Conservation (phyloP, 2,888 invertebrate species). For the Incurvaria masculella region DNA sequence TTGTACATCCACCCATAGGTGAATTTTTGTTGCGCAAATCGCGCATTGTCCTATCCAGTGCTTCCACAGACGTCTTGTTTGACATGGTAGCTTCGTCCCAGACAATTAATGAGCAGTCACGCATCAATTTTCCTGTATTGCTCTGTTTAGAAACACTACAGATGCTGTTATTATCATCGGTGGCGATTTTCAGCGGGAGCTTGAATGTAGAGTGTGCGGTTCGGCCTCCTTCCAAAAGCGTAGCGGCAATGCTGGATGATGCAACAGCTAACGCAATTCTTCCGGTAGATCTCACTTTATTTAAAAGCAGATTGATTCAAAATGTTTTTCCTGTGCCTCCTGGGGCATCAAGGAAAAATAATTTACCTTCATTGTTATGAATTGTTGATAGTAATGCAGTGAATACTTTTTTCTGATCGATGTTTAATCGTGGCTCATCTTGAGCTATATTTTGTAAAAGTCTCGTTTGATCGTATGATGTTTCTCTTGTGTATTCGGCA, state of each 20-base stretch:
- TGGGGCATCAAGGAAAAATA: conserved; percentile 14
- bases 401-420: conserved; percentile 13
- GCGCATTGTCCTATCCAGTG: too few species aligned
- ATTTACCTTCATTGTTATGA: conserved; percentile 10
- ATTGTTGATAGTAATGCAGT: background rate
- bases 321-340: conserved; percentile 15
- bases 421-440: conserved; percentile 17
- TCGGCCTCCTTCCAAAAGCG: conserved; percentile 3
- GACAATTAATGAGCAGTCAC: background rate
- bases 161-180: conserved; percentile 5
- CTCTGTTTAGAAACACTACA: background rate
- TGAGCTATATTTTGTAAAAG: conserved; percentile 15
- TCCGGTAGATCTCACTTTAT: conserved; percentile 12
- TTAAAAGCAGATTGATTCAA: conserved; percentile 12
- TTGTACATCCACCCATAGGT: conserved; percentile 1
- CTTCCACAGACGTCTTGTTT: conserved; percentile 18
- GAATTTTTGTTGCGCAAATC: conserved; percentile 6
- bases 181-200: conserved; percentile 2
- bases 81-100: conserved; percentile 21
- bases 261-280: conserved; percentile 1
- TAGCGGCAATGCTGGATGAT: conserved; percentile 5
- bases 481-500: conserved; percentile 19
- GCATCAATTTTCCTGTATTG: background rate
- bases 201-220: conserved; percentile 6
- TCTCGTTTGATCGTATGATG: conserved; percentile 19